These are phyloP conservation scores for Gulo gulo DNA, from an alignment of 2,113 vertebrate species.

Conservation along the genomic window DNA sequence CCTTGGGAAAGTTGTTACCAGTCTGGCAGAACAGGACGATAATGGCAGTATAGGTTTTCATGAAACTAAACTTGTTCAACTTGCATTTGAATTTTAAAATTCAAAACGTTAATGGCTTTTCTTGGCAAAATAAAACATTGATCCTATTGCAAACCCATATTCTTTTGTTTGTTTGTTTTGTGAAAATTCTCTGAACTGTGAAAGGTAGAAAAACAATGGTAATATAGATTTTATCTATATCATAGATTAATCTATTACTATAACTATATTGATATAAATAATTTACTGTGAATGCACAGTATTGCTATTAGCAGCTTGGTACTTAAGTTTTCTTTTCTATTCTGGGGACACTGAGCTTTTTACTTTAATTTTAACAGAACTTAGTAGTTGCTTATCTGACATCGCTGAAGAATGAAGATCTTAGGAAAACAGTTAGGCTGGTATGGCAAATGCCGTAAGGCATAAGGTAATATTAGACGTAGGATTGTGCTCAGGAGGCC, in stretches of 20 bases:
- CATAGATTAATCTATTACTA: background rate
- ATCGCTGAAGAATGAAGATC: background rate
- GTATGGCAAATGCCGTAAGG: background rate
- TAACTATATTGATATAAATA: background rate
- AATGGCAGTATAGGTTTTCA: background rate
- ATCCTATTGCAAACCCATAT: background rate
- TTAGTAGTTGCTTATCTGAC: slow-evolving; percentile 16
- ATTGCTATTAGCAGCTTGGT: background rate
- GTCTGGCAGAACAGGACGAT: background rate
- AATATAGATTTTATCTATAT: background rate
- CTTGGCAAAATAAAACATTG: background rate
- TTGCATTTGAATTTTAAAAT: slow-evolving; percentile 29
- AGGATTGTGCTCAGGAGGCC: background rate
- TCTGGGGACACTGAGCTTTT: background rate
- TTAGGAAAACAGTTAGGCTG: background rate
- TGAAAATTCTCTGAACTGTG: slow-evolving; percentile 29
- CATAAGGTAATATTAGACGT: background rate
- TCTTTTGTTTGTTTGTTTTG: background rate
- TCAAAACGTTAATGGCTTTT: background rate
- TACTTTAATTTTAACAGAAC: background rate
- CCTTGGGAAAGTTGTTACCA: background rate
- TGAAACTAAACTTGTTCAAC: background rate
- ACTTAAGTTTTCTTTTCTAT: background rate
- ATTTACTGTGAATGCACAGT: background rate
- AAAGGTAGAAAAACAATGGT: background rate